phyloP scores from a whole-genome alignment of 1,140 invertebrate species.

The Paramacrobiotus metropolitanus region DNA sequence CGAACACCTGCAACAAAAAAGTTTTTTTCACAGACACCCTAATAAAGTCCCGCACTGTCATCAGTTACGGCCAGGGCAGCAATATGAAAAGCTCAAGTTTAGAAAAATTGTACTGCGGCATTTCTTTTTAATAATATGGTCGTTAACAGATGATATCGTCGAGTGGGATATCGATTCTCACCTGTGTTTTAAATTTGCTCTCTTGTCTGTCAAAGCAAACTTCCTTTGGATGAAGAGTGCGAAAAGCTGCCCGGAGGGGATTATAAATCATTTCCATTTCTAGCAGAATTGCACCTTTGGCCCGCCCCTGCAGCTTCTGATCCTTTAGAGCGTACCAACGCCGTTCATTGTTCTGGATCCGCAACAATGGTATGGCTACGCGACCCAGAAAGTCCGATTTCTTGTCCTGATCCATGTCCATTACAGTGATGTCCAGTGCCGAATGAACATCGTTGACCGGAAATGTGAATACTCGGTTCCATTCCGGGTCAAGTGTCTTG shows the following conservation, averaged over 20 bases:
- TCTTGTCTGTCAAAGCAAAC: conserved; percentile 82
- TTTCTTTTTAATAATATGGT: too few species aligned
- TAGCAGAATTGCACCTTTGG: conserved; percentile 79
- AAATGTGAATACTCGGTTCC: conserved; percentile 98
- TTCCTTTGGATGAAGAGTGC: conserved; percentile 83
- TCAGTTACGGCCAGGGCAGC: too few species aligned
- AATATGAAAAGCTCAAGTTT: too few species aligned
- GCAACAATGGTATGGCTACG: conserved; percentile 56
- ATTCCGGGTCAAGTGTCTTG: conserved; percentile 79
- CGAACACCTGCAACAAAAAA: conserved; percentile 37
- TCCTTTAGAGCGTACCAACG: conserved; percentile 91
- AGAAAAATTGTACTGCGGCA: too few species aligned
- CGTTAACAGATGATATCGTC: too few species aligned
- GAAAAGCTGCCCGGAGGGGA: conserved; percentile 59
- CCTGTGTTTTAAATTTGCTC: conserved; percentile 74
- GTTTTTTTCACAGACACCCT: too few species aligned
- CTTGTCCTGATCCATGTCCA: conserved; percentile 91
- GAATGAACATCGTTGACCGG: conserved; percentile 94
- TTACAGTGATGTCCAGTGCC: conserved; percentile 84
- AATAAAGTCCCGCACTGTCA: too few species aligned
- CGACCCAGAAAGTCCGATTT: conserved; percentile 93
- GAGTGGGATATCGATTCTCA: too few species aligned
- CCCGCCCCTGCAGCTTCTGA: conserved; percentile 59
- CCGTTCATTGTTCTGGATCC: conserved; percentile 70
- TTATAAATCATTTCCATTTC: conserved; percentile 84